These are phyloP conservation scores for Daphoenositta chrysoptera DNA, from an alignment of 2,113 vertebrate genomes.

Conservation along the genomic window DNA sequence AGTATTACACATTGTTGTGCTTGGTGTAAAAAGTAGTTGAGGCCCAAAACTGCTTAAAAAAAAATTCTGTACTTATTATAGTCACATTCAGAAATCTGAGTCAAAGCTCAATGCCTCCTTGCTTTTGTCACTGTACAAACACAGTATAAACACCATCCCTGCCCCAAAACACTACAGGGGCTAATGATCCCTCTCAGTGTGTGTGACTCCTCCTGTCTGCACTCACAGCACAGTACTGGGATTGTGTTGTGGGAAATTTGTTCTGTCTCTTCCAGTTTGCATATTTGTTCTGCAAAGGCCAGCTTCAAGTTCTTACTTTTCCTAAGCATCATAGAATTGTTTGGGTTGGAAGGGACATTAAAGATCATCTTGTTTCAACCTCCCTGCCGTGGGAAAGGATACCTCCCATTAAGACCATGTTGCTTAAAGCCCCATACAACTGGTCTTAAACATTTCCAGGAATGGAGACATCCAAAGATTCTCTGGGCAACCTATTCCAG, in stretches of 20 bases:
- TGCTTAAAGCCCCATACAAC: not conserved
- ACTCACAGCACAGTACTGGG: not conserved
- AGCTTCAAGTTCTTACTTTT: not conserved
- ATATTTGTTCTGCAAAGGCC: not conserved
- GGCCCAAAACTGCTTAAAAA: not conserved
- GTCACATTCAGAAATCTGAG: not conserved
- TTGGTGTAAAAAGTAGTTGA: not conserved
- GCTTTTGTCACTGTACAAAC: not conserved
- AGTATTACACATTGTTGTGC: not conserved
- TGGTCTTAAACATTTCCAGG: not conserved
- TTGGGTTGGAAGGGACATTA: not conserved
- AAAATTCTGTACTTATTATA: not conserved
- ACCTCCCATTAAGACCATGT: not conserved
- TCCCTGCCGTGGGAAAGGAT: not conserved
- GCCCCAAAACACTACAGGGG: not conserved
- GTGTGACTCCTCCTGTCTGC: not conserved
- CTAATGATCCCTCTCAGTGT: not conserved
- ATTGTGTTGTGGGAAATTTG: not conserved
- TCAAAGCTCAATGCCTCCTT: not conserved
- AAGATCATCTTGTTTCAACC: not conserved
- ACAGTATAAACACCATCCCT: not conserved
- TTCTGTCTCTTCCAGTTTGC: not conserved
- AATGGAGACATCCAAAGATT: not conserved
- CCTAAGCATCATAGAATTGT: not conserved
- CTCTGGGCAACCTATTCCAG: not conserved